Base-by-base conservation (phyloP, 2,113 vertebrate genomes). In the Mustela lutreola region DNA sequence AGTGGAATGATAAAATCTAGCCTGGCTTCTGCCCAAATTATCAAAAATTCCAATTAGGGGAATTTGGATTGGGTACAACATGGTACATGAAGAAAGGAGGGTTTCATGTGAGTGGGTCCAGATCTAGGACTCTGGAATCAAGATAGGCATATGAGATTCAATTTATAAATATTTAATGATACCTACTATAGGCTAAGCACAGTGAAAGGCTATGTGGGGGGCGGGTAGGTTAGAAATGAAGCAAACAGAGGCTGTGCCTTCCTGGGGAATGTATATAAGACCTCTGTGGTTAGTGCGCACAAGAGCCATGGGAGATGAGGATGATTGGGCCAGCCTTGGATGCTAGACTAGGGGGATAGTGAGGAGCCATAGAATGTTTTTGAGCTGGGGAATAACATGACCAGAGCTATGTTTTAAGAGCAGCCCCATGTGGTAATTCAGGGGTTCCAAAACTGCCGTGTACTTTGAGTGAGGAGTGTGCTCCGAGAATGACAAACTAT, bases 1-100 rank as follows among this genome's bases (percentile, higher is more conserved):
- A 63, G 81, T 71, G 48, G 26, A 97, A 90, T 96, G 56, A 48
- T 71, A 85, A 87, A 42, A 33, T 50, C 50, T 84, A 92, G 31
- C 31, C 19, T 92, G 21, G 7, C 42, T 94, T 94, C 71, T 80
- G 12, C 11, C 16, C 36, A 48, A 58, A 65, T 84, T 50, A 76
- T 91, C 31, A 90, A 21, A 42, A 87, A 93, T 86, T 89, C 11
- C n/a, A 16, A 48, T 67, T 50, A 53, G 39, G 28, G 28, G 21
- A 87, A 63, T 53, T 42, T 71, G 26, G 42, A 81, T 88, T 21
- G 65, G 62, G 8, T 4, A 45, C 21, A 6, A 82, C 76, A 53
- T 70, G 1, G 22, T 78, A 4, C n/a, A 11, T 16, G 60, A 96
- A 58, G 31, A 94, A 76, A 80, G 24, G 11, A 93, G 19, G 6